phyloP scores from a whole-genome alignment of 2,797 vertebrate species.

The Bufotes viridis region DNA sequence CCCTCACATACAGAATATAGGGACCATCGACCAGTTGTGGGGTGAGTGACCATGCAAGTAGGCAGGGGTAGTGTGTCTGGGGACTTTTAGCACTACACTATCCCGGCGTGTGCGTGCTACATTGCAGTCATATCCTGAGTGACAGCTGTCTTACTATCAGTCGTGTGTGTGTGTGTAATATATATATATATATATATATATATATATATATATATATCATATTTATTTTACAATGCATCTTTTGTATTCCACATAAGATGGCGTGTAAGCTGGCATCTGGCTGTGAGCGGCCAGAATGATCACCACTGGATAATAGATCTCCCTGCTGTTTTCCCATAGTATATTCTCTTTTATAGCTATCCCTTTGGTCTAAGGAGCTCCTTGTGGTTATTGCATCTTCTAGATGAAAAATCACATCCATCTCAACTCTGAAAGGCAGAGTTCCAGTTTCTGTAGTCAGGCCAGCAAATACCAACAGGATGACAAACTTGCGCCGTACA shows the following conservation, averaged over 20 bases:
- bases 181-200: background rate
- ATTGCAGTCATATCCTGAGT: too few relatives aligned
- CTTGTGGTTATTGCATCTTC: background rate
- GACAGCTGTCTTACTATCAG: too few relatives aligned
- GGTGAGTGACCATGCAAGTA: too few relatives aligned
- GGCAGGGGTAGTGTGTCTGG: too few relatives aligned
- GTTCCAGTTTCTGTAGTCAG: conserved; percentile 13
- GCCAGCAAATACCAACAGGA: conserved; percentile 20
- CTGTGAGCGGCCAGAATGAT: background rate
- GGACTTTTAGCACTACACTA: too few relatives aligned
- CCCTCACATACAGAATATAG: too few relatives aligned
- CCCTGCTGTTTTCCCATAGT: background rate
- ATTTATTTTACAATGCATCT: background rate
- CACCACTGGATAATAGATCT: background rate
- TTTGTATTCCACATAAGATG: conserved; percentile 1
- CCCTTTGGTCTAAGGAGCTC: background rate
- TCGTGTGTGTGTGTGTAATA: too few relatives aligned
- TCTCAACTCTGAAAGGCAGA: background rate
- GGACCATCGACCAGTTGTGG: too few relatives aligned
- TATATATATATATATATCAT: background rate
- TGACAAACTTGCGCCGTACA: background rate
- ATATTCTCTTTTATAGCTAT: conserved; percentile 11
- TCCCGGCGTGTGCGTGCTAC: too few relatives aligned
- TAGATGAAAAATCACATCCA: background rate
- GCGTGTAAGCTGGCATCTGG: background rate